Evolutionary conservation across 2,888 invertebrate species (phyloP).

Genomic region (Pilophorus perplexus): DNA sequence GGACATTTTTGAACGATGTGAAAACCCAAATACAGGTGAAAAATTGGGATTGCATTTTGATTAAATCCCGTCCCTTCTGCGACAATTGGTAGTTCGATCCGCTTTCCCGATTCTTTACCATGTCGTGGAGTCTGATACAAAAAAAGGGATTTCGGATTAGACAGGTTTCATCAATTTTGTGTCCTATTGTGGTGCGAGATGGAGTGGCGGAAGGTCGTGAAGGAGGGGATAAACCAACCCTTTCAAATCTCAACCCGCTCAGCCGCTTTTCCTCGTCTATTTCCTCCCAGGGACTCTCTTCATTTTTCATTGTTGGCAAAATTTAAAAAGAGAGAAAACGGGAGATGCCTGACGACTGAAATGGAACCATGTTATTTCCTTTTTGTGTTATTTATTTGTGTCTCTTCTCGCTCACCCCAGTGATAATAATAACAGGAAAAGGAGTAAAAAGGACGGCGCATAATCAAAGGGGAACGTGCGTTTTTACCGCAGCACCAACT

Average conservation of each 20-base stretch:
- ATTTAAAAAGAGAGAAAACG: constrained; percentile 5
- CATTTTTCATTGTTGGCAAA: constrained; percentile 28
- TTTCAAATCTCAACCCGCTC: background rate
- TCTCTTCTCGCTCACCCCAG: background rate
- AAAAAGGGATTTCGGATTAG: constrained; percentile 6
- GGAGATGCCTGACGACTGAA: background rate
- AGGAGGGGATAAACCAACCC: too few relatives aligned
- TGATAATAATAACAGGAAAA: background rate
- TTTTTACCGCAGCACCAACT: too few relatives aligned
- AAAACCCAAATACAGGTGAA: too few relatives aligned
- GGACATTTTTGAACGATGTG: too few relatives aligned
- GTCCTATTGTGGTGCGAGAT: background rate
- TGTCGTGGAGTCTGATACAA: too few relatives aligned
- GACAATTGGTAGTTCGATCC: too few relatives aligned
- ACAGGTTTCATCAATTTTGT: background rate
- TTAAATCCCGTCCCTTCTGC: too few relatives aligned
- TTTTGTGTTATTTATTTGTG: background rate
- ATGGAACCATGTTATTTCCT: constrained; percentile 10
- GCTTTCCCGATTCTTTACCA: too few relatives aligned
- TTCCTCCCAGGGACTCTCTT: background rate
- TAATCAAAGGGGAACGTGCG: background rate
- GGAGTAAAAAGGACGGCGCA: background rate
- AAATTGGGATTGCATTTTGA: too few relatives aligned
- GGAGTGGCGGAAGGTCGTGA: too few relatives aligned
- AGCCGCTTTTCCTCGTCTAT: background rate